Conservation (phyloP, 2,113 vertebrate genomes). For the Otocyon megalotis region DNA sequence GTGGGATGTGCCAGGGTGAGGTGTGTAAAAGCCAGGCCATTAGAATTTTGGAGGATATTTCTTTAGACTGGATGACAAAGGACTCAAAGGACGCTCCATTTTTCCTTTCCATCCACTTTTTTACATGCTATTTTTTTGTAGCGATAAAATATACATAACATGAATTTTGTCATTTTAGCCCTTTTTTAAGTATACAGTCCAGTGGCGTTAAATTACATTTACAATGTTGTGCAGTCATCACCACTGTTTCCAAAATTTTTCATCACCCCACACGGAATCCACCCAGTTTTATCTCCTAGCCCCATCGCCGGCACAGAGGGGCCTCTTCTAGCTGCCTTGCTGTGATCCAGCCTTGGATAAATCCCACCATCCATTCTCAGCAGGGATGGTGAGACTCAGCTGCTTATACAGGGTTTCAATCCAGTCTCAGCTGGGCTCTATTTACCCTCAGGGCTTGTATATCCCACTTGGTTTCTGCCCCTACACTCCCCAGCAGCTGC, state of each 20-base stretch:
- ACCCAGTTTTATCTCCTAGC: not conserved
- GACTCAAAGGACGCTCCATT: not conserved
- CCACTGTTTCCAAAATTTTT: not conserved
- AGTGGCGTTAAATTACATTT: not conserved
- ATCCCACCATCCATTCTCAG: not conserved
- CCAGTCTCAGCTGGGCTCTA: not conserved
- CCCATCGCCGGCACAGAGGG: not conserved
- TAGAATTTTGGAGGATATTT: not conserved
- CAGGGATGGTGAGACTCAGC: not conserved
- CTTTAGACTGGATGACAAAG: not conserved
- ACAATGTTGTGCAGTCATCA: not conserved
- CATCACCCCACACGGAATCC: not conserved
- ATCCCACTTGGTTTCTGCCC: not conserved
- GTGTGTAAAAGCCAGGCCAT: not conserved
- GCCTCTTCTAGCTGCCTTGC: not conserved
- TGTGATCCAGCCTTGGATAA: not conserved
- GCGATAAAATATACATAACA: not conserved
- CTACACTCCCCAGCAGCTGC: not conserved
- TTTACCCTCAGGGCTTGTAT: not conserved
- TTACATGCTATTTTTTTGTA: not conserved
- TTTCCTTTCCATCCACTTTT: not conserved
- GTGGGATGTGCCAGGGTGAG: not conserved
- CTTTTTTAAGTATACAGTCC: not conserved
- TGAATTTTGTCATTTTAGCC: not conserved
- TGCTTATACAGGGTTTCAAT: rapidly evolving